Evolutionary conservation across 1,140 invertebrate species (phyloP), one percentile per base, ranked within the genome.

Genomic region (Pectinophora gossypiella): DNA sequence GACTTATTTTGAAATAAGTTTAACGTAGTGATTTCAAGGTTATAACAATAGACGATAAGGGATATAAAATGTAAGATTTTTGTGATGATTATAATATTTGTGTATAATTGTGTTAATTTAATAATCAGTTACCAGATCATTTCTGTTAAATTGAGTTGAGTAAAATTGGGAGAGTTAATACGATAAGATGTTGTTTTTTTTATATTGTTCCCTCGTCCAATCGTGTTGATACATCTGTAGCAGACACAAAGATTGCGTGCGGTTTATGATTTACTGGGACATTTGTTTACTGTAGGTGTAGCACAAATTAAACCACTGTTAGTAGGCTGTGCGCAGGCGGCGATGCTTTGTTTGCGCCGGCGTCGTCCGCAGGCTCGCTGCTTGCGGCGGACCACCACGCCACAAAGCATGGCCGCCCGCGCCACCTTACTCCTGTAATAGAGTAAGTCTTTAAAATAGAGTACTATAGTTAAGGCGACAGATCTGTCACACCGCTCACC

Each of bases 41-140:
- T 75, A 76, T 74, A 75, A 76, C 60, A 68, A 70, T 80, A 80
- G 69, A 53, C 51, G 23, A 49, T 81, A 79, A 77, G 70, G 54
- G 64, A 44, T 51, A 65, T 70, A 62, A 59, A 58, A 27, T 68
- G 48, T 81, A 80, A 80, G 72, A 65, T 71, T 72, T 69, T 70
- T 75, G 76, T 78, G 71, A 80, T 74, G 64, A 72, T 64, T 73
- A 71, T n/a, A n/a, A n/a, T 70, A 54, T 76, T 72, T 78, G 62
- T 79, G 68, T 77, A 73, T 74, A 72, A 76, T 73, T 16, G 63
- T 73, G 73, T 76, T 83, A 75, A 78, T 77, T 82, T 77, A 77
- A 78, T 73, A 85, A n/a, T n/a, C n/a, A n/a, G 79, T 81, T 81
- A 85, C 77, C 81, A 85, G 63, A 72, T 61, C 56, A 73, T 72